These are phyloP conservation scores for Phyto melanocephala DNA, from an alignment of 2,888 invertebrate genomes.

Conservation along the genomic window DNA sequence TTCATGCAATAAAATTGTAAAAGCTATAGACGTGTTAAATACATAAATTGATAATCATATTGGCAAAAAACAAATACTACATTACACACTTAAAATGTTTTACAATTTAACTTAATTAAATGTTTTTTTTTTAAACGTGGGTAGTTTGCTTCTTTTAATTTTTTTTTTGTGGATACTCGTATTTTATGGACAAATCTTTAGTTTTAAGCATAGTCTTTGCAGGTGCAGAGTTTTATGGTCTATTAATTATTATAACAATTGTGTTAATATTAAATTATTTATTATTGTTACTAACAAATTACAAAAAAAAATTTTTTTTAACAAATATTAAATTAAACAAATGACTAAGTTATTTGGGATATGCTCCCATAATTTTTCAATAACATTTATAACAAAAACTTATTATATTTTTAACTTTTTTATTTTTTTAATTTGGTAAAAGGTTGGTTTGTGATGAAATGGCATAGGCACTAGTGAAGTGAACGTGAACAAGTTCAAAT, in stretches of 20 bases:
- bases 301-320: constrained; percentile 8
- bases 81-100: constrained; percentile 3
- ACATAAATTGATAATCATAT: constrained; percentile 16
- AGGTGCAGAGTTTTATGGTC: constrained; percentile 54
- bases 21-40: constrained; percentile 51
- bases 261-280: constrained; percentile 15
- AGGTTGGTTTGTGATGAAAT: too few species aligned
- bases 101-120: constrained; percentile 32
- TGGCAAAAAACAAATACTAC: neutral
- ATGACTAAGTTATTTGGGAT: too few species aligned
- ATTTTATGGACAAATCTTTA: constrained; percentile 13
- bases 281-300: constrained; percentile 14
- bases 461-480: too few species aligned
- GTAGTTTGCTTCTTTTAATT: too few species aligned
- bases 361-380: too few species aligned
- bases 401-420: too few species aligned
- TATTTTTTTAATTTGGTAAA: too few species aligned
- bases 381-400: too few species aligned
- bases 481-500: too few species aligned
- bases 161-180: neutral
- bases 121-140: constrained; percentile 22
- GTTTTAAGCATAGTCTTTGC: constrained; percentile 13
- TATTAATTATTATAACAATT: constrained; percentile 6
- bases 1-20: constrained; percentile 21
- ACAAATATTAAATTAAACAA: neutral